Percentiles rank a stretch among this genome's conserved stretches.
Conservation (phyloP, 2,888 invertebrate species). For the Melieria crassipennis region DNA sequence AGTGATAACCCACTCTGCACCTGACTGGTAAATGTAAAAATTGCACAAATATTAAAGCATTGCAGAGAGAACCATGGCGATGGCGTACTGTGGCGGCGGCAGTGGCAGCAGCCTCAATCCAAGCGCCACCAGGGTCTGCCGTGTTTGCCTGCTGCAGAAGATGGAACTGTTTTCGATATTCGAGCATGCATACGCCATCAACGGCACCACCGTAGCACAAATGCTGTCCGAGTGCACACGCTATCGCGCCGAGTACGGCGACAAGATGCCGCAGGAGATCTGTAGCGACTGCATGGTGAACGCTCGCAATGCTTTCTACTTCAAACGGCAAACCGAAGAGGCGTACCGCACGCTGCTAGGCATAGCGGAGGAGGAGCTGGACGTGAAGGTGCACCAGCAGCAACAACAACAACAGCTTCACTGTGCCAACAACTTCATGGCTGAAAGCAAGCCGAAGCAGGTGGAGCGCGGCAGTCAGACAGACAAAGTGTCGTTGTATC, state of each 20-base stretch:
- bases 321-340: conserved; percentile 60
- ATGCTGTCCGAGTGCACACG: conserved; percentile 61
- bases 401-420: not conserved
- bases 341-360: conserved; percentile 58
- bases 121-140: conserved; percentile 49
- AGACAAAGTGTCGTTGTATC: conserved; percentile 54
- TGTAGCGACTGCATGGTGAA: conserved; percentile 57
- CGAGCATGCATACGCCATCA: conserved; percentile 51
- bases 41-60: too few relatives aligned
- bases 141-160: conserved; percentile 58
- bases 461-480: conserved; percentile 56
- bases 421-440: not conserved
- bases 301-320: conserved; percentile 58
- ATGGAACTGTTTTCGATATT: conserved; percentile 55
- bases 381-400: conserved; percentile 15
- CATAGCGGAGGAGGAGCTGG: conserved; percentile 44
- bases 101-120: not conserved
- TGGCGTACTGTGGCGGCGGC: not conserved
- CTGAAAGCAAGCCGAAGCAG: not conserved
- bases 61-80: too few relatives aligned
- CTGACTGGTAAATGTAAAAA: too few relatives aligned
- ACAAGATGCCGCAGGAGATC: conserved; percentile 63
- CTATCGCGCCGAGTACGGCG: conserved; percentile 63
- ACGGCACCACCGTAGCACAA: conserved; percentile 51
- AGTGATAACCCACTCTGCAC: too few relatives aligned